phyloP scores from a whole-genome alignment of 2,113 vertebrate species.

The Lynx canadensis region DNA sequence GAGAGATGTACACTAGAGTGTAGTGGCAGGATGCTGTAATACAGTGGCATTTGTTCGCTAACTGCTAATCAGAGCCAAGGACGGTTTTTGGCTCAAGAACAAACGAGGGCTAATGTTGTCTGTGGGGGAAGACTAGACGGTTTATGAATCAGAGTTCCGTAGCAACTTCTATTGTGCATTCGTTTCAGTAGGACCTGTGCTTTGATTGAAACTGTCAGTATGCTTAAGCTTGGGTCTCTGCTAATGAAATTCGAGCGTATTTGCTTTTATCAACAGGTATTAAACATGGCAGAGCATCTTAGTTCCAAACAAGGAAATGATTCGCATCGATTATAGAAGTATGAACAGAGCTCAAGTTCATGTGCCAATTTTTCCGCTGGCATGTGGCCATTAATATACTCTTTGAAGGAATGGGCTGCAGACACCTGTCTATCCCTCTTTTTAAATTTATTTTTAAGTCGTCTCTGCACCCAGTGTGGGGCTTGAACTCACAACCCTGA shows the following conservation, averaged over 20 bases:
- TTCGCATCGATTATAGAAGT: neutral
- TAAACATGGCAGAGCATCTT: neutral
- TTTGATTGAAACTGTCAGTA: neutral
- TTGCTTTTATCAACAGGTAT: conserved; percentile 41
- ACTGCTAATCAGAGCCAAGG: neutral
- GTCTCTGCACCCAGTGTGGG: neutral
- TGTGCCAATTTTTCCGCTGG: conserved; percentile 7
- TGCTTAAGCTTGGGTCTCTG: neutral
- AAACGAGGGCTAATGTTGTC: conserved; percentile 37
- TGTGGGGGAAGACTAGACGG: conserved; percentile 44
- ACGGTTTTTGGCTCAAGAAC: conserved; percentile 57
- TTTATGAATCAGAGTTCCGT: neutral
- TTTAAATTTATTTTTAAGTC: neutral
- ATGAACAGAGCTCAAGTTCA: conserved; percentile 18
- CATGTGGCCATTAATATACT: neutral
- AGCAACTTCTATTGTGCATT: conserved; percentile 1
- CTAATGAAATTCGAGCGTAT: neutral
- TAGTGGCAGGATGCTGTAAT: conserved; percentile 79
- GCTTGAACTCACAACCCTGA: neutral
- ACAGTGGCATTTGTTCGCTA: conserved; percentile 45
- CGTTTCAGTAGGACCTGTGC: neutral
- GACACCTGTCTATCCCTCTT: conserved; percentile 21
- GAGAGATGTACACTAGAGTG: conserved; percentile 68
- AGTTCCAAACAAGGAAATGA: conserved; percentile 3
- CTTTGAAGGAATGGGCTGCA: neutral